Evolutionary conservation across 2,797 vertebrate genomes (phyloP), one percentile per base, ranked within the genome.

Genomic region (Xiphophorus birchmanni): DNA sequence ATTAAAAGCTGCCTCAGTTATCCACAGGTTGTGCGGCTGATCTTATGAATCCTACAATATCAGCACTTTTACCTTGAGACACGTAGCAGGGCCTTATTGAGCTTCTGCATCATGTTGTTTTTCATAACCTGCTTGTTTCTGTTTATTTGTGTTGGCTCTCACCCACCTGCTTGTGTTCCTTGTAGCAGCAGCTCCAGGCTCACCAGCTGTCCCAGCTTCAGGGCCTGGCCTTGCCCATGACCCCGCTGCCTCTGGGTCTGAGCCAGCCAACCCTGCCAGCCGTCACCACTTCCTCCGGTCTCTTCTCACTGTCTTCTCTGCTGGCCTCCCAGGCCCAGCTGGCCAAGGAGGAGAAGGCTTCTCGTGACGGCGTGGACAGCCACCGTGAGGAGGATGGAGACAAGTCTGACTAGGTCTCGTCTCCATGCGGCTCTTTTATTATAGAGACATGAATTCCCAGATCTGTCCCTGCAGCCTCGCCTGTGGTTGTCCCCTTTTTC

Each of bases 161-260:
- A 91, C 88, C 82, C 80, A 84, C 85, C 58, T 89, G 77, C 76
- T 90, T 93, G 87, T 93, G 71, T 95, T 95, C 84, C 88, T 91
- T 96, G 94, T 96, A 99, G 98, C 98, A 99, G 97, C 98, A 99
- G 97, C 98, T 99, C 91, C 98, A 99, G 91, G 98, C 98, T 87
- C 98, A 99, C 93, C 98, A 99, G 96, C 97, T 99, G 91, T 99
- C 98, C 2, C 98, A 99, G 97, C 97, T 99, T 89, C 98, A 99
- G 94, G 98, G 97, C 8, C 96, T 99, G 78, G 97, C 98, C 60
- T 95, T 99, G 91, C 98, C 98, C 73, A 96, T 99, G 96, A 97
- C 97, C 73, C 97, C 97, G 0, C 95, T 99, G 82, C 98, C 98
- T 0, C 96, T 99, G 95, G 98, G 98, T 80, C 95, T 99, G 78